Base-by-base conservation (phyloP, 2,888 invertebrate species). In the Chelonus formosanus region DNA sequence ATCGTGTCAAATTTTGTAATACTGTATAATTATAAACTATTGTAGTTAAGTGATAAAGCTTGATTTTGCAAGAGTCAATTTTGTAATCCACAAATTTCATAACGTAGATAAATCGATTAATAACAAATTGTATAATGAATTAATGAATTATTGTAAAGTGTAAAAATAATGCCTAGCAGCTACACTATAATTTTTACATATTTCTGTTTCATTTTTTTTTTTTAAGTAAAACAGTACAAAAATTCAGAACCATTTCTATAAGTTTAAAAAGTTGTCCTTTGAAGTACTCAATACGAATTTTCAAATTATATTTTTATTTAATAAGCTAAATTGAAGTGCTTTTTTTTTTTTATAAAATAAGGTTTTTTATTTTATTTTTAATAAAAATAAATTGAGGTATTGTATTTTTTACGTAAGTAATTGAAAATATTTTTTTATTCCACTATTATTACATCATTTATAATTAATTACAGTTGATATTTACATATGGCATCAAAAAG, bases 151-250 rank as follows among this genome's bases (percentile, higher is more conserved):
- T 79, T 81, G 80, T 81, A 78, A 69, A 72, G 69, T 71, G 58
- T 70, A 73, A 80, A 80, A 77, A 78, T 76, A 77, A 80, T 75
- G 81, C 77, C 80, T 80, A 81, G 79, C 79, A 71, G 77, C 79
- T 82, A 80, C 75, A 76, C 78, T 78, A 80, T 79, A 52, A 6
- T 3, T 48, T 5, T 48, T n/a, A 48, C 31, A 32, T 52, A 32
- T 52, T 32, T 52, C 6, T 40, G 40, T 3, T 40, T 40, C 40
- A 40, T 5, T 40, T 40, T 3, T 40, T 40, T 40, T 40, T 40
- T 40, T 6, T 5, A 76, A 75, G 80, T 79, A 20, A 20, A 40
- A 40, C 40, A 40, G 40, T 40, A 40, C 6, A 40, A 40, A 6
- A 40, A 40, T 20, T 20, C 2, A 40, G 3, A 40, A 40, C 20